Evolutionary conservation across 2,888 invertebrate genomes (phyloP), one percentile per base, ranked within the genome.

Genomic region (Magallana nippona): DNA sequence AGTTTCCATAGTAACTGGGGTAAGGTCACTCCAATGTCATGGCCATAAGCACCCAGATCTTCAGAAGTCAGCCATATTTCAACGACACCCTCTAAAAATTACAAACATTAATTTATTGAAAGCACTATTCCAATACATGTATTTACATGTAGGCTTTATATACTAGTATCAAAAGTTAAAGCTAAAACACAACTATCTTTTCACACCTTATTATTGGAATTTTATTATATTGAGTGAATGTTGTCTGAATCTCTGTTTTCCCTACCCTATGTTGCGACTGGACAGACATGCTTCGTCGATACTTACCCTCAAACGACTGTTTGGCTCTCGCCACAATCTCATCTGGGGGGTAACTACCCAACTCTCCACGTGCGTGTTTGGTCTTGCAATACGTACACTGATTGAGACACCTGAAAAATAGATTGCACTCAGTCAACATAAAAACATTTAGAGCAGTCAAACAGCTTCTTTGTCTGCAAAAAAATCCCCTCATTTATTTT

Each of bases 331-430:
- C 96, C 0, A 98, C 96, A 78, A 99, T 98, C 94, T 98, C 97
- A 79, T 97, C 97, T 0, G 97, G 97, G 0, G 96, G 96, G 94
- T 99, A 99, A 93, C 98, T 98, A 0, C 97, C 98, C n/a, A 99
- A 94, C 93, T 99, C 98, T 0, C 99, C 99, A 81, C 99, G 95
- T 0, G 99, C 99, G 94, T 98, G 98, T 93, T 98, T 99, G 0
- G 99, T 99, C 95, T 99, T 99, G 93, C 99, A 99, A 93, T 99
- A 99, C 0, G 99, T 99, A 94, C 99, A 99, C 92, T 98, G 98
- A 95, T 99, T 99, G 2, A 99, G 95, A 91, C 99, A 99, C 0
- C 95, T 95, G 85, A 13, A 86, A 88, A 86, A 79, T 79, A 10
- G 10, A 5, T 19, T n/a, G 17, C 17, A 60, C 8, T 44, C 8